Evolutionary conservation across 2,797 vertebrate genomes (phyloP).

Genomic region (Onychomys torridus): DNA sequence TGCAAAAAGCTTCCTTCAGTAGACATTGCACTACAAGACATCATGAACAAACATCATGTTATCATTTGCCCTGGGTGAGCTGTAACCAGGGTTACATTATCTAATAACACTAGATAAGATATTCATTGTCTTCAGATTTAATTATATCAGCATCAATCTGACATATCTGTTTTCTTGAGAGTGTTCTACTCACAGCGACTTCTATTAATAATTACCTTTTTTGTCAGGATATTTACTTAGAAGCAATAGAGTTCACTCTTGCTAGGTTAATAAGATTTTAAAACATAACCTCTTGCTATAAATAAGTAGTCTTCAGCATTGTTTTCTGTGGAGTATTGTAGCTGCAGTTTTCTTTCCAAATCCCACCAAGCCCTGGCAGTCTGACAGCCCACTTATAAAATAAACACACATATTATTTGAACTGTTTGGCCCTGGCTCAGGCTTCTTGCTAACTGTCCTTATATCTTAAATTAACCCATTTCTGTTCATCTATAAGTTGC

Average conservation of each 20-base stretch:
- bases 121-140: not conserved
- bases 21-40: not conserved
- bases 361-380: no score
- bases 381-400: no score
- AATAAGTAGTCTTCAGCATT: not conserved
- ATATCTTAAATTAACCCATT: no score
- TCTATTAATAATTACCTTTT: not conserved
- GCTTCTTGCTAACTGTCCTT: no score
- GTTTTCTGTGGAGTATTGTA: not conserved
- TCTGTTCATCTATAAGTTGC: no score
- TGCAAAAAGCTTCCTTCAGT: not conserved
- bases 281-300: not conserved
- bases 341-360: no score
- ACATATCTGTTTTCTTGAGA: not conserved
- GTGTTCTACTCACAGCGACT: not conserved
- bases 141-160: not conserved
- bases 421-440: no score
- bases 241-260: not conserved
- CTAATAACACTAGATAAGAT: not conserved
- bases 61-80: not conserved
- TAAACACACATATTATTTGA: no score
- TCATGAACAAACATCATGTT: not conserved
- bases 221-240: conserved; percentile 14
- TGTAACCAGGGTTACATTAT: not conserved
- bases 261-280: not conserved